phyloP scores from a whole-genome alignment of 2,797 vertebrate species.

The Fundulus diaphanus region DNA sequence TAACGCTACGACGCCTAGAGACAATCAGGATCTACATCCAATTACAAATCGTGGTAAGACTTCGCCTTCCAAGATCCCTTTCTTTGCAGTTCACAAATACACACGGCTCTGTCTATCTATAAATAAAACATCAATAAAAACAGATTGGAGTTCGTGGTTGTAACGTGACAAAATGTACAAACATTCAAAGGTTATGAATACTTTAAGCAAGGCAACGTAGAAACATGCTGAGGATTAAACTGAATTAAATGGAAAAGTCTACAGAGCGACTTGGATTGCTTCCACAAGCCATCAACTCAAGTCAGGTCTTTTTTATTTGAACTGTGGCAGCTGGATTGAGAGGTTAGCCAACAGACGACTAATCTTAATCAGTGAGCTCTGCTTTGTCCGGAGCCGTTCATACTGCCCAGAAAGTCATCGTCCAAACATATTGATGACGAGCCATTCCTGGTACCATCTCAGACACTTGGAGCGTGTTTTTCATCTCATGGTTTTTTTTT shows the following conservation, averaged over 20 bases:
- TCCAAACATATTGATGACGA: slow-evolving; percentile 40
- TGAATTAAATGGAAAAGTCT: slow-evolving; percentile 59
- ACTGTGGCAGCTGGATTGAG: slow-evolving; percentile 37
- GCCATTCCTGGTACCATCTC: slow-evolving; percentile 34
- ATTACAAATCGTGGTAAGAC: neutral
- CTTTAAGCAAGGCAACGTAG: slow-evolving; percentile 38
- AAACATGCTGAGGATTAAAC: slow-evolving; percentile 38
- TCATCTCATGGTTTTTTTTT: too few species aligned
- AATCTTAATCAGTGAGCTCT: slow-evolving; percentile 51
- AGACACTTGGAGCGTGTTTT: slow-evolving; percentile 50
- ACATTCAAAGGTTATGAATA: neutral
- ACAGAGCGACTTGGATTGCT: slow-evolving; percentile 45
- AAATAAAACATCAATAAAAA: neutral
- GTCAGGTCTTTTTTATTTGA: slow-evolving; percentile 28
- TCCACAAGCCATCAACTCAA: slow-evolving; percentile 41
- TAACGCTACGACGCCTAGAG: neutral
- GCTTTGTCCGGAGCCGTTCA: slow-evolving; percentile 39
- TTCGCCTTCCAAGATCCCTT: neutral
- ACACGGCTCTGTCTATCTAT: neutral
- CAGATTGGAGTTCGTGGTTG: neutral
- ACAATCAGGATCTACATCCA: too few species aligned
- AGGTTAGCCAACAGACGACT: slow-evolving; percentile 52
- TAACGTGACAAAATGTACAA: neutral
- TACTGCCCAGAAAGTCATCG: slow-evolving; percentile 26
- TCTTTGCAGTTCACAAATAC: neutral